Base-by-base conservation (phyloP, 2,888 invertebrate genomes). In the Neoaliturus tenellus region DNA sequence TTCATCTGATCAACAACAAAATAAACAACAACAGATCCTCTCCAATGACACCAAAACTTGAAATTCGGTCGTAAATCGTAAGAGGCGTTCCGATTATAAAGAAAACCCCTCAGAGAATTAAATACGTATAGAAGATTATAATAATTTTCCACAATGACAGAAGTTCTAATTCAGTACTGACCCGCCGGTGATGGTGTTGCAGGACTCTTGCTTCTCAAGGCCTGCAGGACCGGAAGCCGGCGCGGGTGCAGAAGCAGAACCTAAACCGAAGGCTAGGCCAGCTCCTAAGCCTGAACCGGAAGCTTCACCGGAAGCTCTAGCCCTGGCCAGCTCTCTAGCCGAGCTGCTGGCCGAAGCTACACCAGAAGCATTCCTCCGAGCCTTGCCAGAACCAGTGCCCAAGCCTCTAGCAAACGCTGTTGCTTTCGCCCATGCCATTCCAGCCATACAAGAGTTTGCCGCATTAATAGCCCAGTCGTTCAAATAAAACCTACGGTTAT, bases 171-270 rank as follows among this genome's bases (percentile, higher is more conserved):
- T 8, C 51, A 51, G 3, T 23, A 28, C 12, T 62, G 62, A 62
- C 62, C 5, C 28, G 14, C 62, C 62, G 14, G 0, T 23, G 12
- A 55, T 62, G 33, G 69, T 67, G 31, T 69, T 69, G 69, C 69
- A 69, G 69, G 69, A 20, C 20, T n/a, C 35, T 69, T 33, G 33
- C 69, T 69, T 39, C 39, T 33, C 69, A 69, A 69, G 69, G 39
- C 69, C 69, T 20, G 33, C 69, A 4, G 69, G 69, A 35, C 69
- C 69, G 1, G 39, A 69, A 39, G 35, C 69, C 8, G 69, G 39
- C 8, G 69, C 69, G 8, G 23, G 23, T n/a, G 23, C 69, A 35
- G 23, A n/a, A 67, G 17, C 67, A 55, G 31, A 17, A 31, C 67
- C 31, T 6, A 67, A 31, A 20, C 39, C 69, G 20, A 39, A 39